A percentile compares a stretch with the other conserved stretches of the same genome.
Conservation (phyloP, 2,797 vertebrate genomes). For the Pithecia hirsuta region DNA sequence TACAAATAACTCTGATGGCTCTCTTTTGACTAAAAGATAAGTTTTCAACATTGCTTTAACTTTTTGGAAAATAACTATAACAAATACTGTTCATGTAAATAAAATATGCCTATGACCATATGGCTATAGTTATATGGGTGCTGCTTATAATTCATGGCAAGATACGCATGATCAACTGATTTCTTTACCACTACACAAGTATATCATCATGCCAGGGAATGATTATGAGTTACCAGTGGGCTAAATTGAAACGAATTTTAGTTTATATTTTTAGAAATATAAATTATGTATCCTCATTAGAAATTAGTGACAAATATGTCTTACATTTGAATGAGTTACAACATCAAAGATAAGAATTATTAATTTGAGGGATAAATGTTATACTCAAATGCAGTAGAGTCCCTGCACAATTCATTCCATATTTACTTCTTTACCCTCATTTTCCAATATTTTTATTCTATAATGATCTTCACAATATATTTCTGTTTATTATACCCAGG, state of each 20-base stretch:
- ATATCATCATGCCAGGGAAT: background rate
- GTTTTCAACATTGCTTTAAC: background rate
- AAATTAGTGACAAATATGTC: background rate
- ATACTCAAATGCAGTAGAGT: background rate
- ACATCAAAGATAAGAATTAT: background rate
- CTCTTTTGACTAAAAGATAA: background rate
- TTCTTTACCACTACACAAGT: background rate
- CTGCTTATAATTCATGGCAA: background rate
- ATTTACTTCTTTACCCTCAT: background rate
- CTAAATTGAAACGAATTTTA: background rate
- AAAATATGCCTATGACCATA: background rate
- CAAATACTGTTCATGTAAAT: background rate
- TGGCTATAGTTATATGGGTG: background rate
- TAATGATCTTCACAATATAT: background rate
- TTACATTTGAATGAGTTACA: background rate
- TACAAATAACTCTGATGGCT: background rate
- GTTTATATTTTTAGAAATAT: background rate
- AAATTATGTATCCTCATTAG: background rate
- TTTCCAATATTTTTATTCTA: background rate
- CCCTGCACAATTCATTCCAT: accelerated
- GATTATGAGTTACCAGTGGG: background rate
- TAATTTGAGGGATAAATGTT: background rate
- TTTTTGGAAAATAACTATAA: background rate
- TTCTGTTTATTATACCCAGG: background rate
- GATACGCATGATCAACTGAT: background rate